phyloP scores from a whole-genome alignment of 2,797 vertebrate genomes.

The Brachyalestes nurse region DNA sequence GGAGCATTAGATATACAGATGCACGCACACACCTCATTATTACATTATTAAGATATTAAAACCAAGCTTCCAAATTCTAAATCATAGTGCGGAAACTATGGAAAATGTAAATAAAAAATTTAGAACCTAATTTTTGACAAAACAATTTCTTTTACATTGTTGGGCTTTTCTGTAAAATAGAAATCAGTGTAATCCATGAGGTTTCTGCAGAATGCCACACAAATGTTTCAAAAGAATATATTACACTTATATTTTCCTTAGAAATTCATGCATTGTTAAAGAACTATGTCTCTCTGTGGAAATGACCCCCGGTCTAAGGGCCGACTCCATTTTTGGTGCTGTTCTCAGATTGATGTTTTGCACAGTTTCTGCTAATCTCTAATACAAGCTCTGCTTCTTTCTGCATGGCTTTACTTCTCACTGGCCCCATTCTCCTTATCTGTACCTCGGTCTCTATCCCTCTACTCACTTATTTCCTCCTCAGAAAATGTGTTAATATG shows the following conservation, averaged over 20 bases:
- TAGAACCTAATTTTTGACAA: too few relatives aligned
- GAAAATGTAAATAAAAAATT: too few relatives aligned
- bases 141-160: too few relatives aligned
- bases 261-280: background rate
- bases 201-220: too few relatives aligned
- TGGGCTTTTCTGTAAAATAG: too few relatives aligned
- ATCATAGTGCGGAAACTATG: too few relatives aligned
- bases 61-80: too few relatives aligned
- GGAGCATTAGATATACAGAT: too few relatives aligned
- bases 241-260: background rate
- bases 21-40: too few relatives aligned
- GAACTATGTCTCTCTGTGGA: constrained; percentile 4
- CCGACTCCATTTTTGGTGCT: background rate
- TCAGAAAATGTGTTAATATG: constrained; percentile 6
- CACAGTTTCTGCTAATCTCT: background rate
- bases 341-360: background rate
- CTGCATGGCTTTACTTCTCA: background rate
- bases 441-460: constrained; percentile 10
- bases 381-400: background rate
- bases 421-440: background rate
- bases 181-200: too few relatives aligned
- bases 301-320: constrained; percentile 1
- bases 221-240: background rate
- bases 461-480: background rate
- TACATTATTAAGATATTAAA: too few relatives aligned